Evolutionary conservation across 64 coral and sea anemone species (phyloP), one percentile per base, ranked within the genome.

Genomic region (Catalaphyllia jardinei): DNA sequence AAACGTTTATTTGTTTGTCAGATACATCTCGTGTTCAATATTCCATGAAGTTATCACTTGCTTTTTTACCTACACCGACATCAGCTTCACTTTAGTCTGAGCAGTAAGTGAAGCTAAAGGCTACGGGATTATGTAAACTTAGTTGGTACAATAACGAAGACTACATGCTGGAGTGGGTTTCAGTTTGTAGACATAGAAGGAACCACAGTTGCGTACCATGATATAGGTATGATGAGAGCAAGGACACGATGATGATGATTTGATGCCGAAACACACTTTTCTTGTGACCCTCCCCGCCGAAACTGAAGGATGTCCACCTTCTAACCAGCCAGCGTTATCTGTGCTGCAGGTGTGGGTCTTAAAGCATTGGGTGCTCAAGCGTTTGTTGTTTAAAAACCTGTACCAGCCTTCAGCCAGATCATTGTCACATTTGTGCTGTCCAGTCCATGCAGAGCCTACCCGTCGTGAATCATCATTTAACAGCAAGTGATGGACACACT

Each of bases 121-220:
- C 54, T 57, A 7, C 62, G n/a, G n/a, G n/a, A 57, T 57, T 57
- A 57, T n/a, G 10, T 11, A 27, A 2, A 49, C 35, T 77, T 50
- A 77, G 16, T 77, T 28, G 11, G 81, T 89, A 79, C 95, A 97
- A 62, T 97, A 93, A 15, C 92, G 80, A 49, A 89, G n/a, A 4
- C 79, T 71, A 22, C 95, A 97, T 14, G 15, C 24, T 8, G 88
- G 81, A 24, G 83, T 87, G 8, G 92, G 92, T 2, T 79, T 90
- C 17, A 97, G 87, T 73, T 91, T 93, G 72, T 97, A 93, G 13
- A 97, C 95, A 51, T 93, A 97, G 31, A 91, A 97, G 4, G 46
- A 82, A 4, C 95, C 95, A 87, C 95, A 97, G 72, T 97, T 97
- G 5, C 83, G 91, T 55, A 97, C 95, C 31, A 87, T 67, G 22